Evolutionary conservation across 2,888 invertebrate genomes (phyloP), one percentile per base, ranked within the genome.

Genomic region (Ectobius pallidus): DNA sequence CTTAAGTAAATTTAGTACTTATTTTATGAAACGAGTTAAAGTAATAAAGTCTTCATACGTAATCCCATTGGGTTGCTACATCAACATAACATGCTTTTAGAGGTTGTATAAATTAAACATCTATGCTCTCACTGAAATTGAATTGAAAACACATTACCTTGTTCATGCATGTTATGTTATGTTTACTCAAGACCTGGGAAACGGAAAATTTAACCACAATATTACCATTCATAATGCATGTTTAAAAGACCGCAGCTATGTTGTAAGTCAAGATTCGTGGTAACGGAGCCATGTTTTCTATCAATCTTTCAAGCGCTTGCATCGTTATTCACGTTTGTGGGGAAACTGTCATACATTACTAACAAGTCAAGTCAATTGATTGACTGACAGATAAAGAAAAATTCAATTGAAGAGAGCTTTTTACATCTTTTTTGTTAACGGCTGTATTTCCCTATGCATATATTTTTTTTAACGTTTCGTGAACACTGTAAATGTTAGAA

Each of bases 391-490:
- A n/a, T 34, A 34, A 11, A 34, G 11, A 58, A n/a, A 30, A 30
- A 2, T 58, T 58, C 58, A n/a, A 55, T 55, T 27, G 27, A 27
- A 55, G 25, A 27, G 27, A 55, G n/a, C n/a, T n/a, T n/a, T n/a
- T 55, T 34, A 11, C 11, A 11, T 25, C 3, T n/a, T 58, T n/a
- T 58, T 58, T 58, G 27, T 58, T 58, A 58, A 58, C 58, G 58
- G 58, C n/a, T 25, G n/a, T 58, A 16, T 32, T n/a, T 25, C 58
- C 32, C 32, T 58, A 14, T 58, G 58, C 58, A 58, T 58, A 58
- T 30, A 58, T 16, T n/a, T 18, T n/a, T 34, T 34, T 34, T 34
- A 7, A 7, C 34, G 7, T 34, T 34, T 34, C 34, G 7, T 34
- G 11, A 34, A 34, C 34, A 34, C 11, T 34, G 30, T n/a, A 25